Conservation (phyloP, 2,113 vertebrate genomes). For the Dipodomys merriami region DNA sequence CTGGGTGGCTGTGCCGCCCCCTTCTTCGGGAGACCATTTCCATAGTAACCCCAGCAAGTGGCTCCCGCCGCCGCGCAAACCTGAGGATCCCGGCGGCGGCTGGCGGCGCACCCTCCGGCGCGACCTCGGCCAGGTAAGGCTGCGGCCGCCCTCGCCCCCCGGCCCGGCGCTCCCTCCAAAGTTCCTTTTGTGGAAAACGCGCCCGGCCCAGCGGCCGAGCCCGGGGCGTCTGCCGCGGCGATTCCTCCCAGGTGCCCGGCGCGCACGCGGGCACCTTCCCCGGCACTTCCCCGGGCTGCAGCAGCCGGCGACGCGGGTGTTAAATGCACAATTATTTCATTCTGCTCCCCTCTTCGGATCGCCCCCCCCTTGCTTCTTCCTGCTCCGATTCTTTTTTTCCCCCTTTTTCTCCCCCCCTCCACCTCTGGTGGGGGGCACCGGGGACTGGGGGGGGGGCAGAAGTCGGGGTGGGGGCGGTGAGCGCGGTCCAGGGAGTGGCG, state of each 20-base stretch:
- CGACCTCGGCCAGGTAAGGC: conserved; percentile 84
- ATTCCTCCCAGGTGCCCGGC: conserved; percentile 58
- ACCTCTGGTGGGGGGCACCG: conserved; percentile 34
- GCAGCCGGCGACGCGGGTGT: not conserved
- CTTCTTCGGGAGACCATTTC: conserved; percentile 80
- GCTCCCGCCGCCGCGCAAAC: conserved; percentile 74
- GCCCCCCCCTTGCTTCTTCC: not conserved
- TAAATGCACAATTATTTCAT: not conserved
- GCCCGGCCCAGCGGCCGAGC: conserved; percentile 5
- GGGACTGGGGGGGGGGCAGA: not conserved
- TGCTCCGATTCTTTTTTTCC: not conserved
- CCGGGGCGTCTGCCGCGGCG: conserved; percentile 56
- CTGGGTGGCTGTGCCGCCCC: not conserved
- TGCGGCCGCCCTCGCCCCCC: not conserved
- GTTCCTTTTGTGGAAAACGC: conserved; percentile 78
- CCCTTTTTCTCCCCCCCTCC: not conserved
- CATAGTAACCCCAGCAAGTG: conserved; percentile 84
- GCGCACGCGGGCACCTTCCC: conserved; percentile 12
- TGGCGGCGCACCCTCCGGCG: conserved; percentile 43
- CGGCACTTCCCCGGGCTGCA: not conserved
- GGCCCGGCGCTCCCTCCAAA: conserved; percentile 62
- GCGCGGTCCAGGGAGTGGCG: conserved; percentile 74
- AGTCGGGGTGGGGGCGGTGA: conserved; percentile 47
- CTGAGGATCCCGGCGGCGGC: conserved; percentile 70
- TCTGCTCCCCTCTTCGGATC: not conserved